A percentile compares a stretch with the other conserved stretches of the same genome.
Conservation (phyloP, 2,888 invertebrate genomes). For the Sarcophaga variegata region DNA sequence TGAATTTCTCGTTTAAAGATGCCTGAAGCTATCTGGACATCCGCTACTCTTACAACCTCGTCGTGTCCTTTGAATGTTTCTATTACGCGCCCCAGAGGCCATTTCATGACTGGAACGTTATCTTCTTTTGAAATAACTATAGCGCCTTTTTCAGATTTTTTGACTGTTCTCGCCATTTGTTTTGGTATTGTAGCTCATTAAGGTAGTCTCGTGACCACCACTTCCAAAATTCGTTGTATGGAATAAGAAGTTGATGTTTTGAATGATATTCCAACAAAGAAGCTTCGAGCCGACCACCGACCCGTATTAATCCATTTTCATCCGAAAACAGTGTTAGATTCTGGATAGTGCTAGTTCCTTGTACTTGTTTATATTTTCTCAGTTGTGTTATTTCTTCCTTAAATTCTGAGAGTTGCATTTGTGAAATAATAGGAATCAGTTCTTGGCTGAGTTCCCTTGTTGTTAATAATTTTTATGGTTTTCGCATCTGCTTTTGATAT, state of each 20-base stretch:
- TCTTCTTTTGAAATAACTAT: not conserved
- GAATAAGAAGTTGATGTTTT: not conserved
- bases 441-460: too few species aligned
- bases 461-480: too few species aligned
- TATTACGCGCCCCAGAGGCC: not conserved
- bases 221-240: too few species aligned
- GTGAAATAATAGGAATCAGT: too few species aligned
- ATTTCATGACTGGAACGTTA: not conserved
- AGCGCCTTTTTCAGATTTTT: too few species aligned
- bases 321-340: not conserved
- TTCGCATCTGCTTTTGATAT: too few species aligned
- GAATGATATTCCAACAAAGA: not conserved
- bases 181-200: not conserved
- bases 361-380: not conserved
- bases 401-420: too few species aligned
- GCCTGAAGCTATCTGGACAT: conserved; percentile 12
- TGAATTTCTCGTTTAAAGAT: not conserved
- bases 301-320: conserved; percentile 37
- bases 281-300: conserved; percentile 70
- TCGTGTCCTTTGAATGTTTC: conserved; percentile 1
- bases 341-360: not conserved
- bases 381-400: too few species aligned
- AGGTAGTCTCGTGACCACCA: not conserved
- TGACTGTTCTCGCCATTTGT: too few species aligned
- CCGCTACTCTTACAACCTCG: not conserved